A percentile compares a stretch with the other conserved stretches of the same genome.
These are phyloP conservation scores for Oscheius sp. DNA, from an alignment of 2,888 invertebrate species.

Conservation along the genomic window DNA sequence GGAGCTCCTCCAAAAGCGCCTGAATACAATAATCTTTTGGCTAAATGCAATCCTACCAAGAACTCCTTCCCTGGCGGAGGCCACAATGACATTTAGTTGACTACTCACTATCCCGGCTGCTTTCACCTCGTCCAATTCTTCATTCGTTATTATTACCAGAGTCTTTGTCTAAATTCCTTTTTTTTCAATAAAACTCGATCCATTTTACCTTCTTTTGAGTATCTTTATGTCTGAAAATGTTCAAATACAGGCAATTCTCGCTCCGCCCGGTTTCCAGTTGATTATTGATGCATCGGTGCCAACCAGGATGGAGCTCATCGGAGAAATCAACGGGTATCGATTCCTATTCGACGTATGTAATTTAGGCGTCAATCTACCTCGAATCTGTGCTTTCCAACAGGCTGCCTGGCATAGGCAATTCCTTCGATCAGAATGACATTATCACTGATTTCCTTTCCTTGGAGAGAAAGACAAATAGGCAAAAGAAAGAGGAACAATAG, in stretches of 20 bases:
- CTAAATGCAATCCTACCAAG: slow-evolving; percentile 16
- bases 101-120: slow-evolving; percentile 11
- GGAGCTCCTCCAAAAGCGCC: slow-evolving; percentile 31
- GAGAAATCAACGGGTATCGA: background rate
- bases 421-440: slow-evolving; percentile 28
- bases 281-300: slow-evolving; percentile 13
- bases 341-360: background rate
- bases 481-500: background rate
- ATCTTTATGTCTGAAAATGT: slow-evolving; percentile 24
- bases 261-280: slow-evolving; percentile 5
- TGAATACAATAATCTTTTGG: background rate
- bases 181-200: too few relatives aligned
- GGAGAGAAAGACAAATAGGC: background rate
- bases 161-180: slow-evolving; percentile 19
- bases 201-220: slow-evolving; percentile 29
- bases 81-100: slow-evolving; percentile 33
- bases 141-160: slow-evolving; percentile 36
- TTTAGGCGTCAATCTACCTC: background rate
- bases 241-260: slow-evolving; percentile 40
- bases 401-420: slow-evolving; percentile 26
- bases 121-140: slow-evolving; percentile 27
- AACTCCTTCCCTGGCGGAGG: slow-evolving; percentile 36
- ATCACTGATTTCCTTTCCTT: slow-evolving; percentile 7
- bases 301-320: slow-evolving; percentile 1
- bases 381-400: slow-evolving; percentile 28